Evolutionary conservation across 2,888 invertebrate species (phyloP), one percentile per base, ranked within the genome.

Genomic region (Teinopalpus imperialis): DNA sequence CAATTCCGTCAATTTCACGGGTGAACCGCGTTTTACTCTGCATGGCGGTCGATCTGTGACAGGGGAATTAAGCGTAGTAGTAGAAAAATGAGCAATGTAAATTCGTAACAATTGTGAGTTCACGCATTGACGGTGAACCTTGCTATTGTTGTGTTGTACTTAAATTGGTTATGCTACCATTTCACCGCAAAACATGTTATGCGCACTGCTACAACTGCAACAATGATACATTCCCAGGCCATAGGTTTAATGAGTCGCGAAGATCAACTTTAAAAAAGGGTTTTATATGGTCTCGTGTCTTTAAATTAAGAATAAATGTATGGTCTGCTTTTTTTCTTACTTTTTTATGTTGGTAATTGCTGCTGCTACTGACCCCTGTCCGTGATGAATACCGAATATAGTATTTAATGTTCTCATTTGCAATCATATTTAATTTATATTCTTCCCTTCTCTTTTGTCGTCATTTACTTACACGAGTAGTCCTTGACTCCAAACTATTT

Each of bases 171-270:
- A 7, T 12, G 6, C 6, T 27, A 12, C 27, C 8, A 13, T 57
- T 68, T 55, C 61, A 73, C 72, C 67, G 62, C 71, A 63, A 66
- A 67, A 57, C 61, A 67, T 74, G 81, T 73, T 73, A 61, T 64
- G 61, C 65, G 59, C 60, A 66, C 65, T 59, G 62, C 68, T 76
- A 81, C 79, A 76, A 79, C 81, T 81, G 56, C 69, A 70, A 77
- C 81, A 81, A 77, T 77, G 66, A 66, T 65, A 61, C 61, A 64
- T 75, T 85, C 81, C 75, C 85, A 83, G 82, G 80, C 71, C 64
- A 49, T 50, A 66, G 64, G 85, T 79, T 81, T 80, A 79, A 72
- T 63, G 81, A 69, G n/a, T n/a, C n/a, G n/a, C n/a, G n/a, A n/a
- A n/a, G n/a, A n/a, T n/a, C n/a, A n/a, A n/a, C n/a, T n/a, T n/a